Evolutionary conservation across 2,888 invertebrate genomes (phyloP).

Genomic region (Stenichneumon culpator): DNA sequence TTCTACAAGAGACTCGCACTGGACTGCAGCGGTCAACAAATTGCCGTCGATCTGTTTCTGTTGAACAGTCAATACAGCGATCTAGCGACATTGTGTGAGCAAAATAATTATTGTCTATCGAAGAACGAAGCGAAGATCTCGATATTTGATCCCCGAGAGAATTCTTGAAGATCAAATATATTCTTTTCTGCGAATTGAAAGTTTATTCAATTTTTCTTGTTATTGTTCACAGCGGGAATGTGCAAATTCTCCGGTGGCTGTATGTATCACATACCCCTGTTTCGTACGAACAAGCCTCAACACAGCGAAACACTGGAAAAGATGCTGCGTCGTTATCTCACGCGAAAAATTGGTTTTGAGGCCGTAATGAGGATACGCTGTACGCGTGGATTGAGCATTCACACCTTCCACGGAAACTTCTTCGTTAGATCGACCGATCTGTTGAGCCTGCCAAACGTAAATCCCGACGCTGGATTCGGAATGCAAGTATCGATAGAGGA

Average conservation of each 20-base stretch:
- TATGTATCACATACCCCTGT: constrained; percentile 96
- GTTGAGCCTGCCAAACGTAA: constrained; percentile 97
- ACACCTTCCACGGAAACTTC: constrained; percentile 99
- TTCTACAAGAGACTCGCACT: constrained; percentile 98
- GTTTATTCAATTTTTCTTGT: constrained; percentile 29
- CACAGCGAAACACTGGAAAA: constrained; percentile 91
- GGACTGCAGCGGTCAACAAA: constrained; percentile 98
- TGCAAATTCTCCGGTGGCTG: constrained; percentile 98
- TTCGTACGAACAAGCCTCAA: constrained; percentile 90
- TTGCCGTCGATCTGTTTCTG: constrained; percentile 98
- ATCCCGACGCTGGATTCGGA: constrained; percentile 98
- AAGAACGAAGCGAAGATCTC: not conserved
- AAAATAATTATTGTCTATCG: constrained; percentile 2
- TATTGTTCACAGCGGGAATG: constrained; percentile 90
- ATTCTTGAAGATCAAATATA: not conserved
- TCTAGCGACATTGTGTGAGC: constrained; percentile 95
- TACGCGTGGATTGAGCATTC: constrained; percentile 96
- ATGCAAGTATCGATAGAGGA: constrained; percentile 99
- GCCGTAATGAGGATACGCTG: constrained; percentile 99
- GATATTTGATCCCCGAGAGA: not conserved
- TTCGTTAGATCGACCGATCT: constrained; percentile 99
- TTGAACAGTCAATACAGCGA: constrained; percentile 97
- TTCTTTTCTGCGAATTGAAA: not conserved
- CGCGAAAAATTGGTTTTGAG: constrained; percentile 99
- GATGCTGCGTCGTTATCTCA: constrained; percentile 95